Conservation (phyloP, 2,113 vertebrate genomes). For the Embiotoca jacksoni region DNA sequence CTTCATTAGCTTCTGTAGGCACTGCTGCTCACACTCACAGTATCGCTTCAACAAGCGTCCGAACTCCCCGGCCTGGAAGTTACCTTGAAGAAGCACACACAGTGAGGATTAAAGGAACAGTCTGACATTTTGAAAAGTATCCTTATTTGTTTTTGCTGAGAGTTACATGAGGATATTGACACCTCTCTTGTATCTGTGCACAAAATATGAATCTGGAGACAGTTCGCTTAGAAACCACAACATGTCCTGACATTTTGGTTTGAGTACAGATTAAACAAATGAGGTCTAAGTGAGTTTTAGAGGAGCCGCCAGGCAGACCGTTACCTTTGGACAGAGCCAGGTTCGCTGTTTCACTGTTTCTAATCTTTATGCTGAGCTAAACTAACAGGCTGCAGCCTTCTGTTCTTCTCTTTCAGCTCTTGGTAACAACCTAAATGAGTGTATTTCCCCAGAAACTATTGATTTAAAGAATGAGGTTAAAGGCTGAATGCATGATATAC, state of each 20-base stretch:
- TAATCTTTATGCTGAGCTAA: background rate
- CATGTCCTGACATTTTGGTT: background rate
- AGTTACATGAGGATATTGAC: background rate
- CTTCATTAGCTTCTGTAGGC: slow-evolving; percentile 87
- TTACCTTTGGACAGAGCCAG: background rate
- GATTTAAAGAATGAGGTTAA: too few species aligned
- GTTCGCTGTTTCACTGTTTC: background rate
- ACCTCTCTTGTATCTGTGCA: background rate
- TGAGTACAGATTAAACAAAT: background rate
- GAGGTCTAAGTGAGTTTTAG: background rate
- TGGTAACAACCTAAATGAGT: background rate
- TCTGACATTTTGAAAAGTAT: background rate
- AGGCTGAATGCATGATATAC: background rate
- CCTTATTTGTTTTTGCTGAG: too few species aligned
- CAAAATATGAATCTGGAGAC: background rate
- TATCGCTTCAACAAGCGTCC: slow-evolving; percentile 90
- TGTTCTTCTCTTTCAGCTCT: background rate
- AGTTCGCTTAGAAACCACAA: slow-evolving; percentile 6
- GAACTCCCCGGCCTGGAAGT: slow-evolving; percentile 89
- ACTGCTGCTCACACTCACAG: slow-evolving; percentile 89
- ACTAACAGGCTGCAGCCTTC: background rate
- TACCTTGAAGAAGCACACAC: slow-evolving; percentile 79
- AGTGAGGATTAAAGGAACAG: background rate
- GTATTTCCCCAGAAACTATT: too few species aligned
- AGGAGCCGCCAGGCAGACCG: background rate